These are phyloP conservation scores for Mormyrops boulengeri DNA, from an alignment of 2,797 vertebrate species.

Conservation along the genomic window DNA sequence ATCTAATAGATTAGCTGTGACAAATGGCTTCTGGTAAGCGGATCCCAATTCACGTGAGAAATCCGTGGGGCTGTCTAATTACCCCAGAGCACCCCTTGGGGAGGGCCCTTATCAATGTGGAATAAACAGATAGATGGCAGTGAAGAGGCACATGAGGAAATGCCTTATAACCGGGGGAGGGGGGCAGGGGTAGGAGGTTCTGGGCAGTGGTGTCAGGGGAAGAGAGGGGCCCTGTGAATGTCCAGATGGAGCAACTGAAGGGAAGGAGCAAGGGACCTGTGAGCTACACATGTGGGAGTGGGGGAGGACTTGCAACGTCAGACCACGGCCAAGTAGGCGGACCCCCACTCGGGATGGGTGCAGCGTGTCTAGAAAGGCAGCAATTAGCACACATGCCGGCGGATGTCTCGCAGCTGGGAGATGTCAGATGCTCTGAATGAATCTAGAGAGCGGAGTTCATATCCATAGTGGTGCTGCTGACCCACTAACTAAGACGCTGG, in stretches of 20 bases:
- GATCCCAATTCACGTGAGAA: constrained; percentile 43
- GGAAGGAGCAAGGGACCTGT: background rate
- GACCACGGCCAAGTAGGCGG: background rate
- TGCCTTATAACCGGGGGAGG: constrained; percentile 60
- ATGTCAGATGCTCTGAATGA: constrained; percentile 43
- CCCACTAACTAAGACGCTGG: background rate
- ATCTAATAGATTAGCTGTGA: constrained; percentile 56
- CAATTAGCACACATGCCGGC: constrained; percentile 54
- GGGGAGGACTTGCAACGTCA: background rate
- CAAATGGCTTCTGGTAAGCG: constrained; percentile 50
- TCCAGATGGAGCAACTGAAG: constrained; percentile 2
- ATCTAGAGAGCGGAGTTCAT: background rate
- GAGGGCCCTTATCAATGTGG: constrained; percentile 36
- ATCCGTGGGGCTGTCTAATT: constrained; percentile 38
- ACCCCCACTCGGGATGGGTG: background rate
- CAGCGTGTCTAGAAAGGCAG: background rate
- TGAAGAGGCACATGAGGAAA: constrained; percentile 67
- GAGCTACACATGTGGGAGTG: background rate
- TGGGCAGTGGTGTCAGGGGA: constrained; percentile 40
- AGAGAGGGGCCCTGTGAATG: constrained; percentile 29
- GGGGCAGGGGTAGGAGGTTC: constrained; percentile 47
- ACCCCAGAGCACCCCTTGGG: constrained; percentile 28
- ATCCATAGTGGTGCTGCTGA: background rate
- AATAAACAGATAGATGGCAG: constrained; percentile 39
- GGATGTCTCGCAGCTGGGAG: constrained; percentile 65